Evolutionary conservation across 2,888 invertebrate genomes (phyloP).

Genomic region (Agonopterix arenella): DNA sequence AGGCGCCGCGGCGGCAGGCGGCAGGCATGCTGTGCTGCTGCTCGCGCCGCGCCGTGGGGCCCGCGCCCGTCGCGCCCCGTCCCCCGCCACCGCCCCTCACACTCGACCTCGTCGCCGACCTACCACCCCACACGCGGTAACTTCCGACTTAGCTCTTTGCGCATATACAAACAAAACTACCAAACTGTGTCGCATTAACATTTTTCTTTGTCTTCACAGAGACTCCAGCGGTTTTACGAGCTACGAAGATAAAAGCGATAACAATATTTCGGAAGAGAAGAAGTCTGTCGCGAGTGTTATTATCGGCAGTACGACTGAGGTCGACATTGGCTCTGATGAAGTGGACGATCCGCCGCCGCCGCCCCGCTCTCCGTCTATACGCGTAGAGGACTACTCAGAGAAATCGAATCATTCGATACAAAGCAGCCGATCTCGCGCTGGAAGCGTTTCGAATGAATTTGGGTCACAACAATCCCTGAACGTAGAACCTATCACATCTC

Average conservation of each 20-base stretch:
- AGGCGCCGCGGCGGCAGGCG: conserved; percentile 58
- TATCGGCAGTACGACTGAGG: conserved; percentile 23
- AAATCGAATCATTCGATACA: conserved; percentile 33
- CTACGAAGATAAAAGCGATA: conserved; percentile 26
- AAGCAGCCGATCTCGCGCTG: conserved; percentile 23
- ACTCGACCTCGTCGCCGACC: conserved; percentile 64
- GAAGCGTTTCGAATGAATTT: conserved; percentile 7
- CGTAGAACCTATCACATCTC: conserved; percentile 9
- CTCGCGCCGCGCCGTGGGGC: conserved; percentile 32
- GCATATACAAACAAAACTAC: conserved; percentile 14
- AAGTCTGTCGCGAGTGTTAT: conserved; percentile 19
- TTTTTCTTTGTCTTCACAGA: conserved; percentile 41
- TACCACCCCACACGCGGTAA: conserved; percentile 63
- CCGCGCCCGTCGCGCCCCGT: conserved; percentile 20
- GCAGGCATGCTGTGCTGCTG: conserved; percentile 49
- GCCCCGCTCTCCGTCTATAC: conserved; percentile 53
- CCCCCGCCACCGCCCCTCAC: conserved; percentile 25
- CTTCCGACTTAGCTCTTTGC: conserved; percentile 13
- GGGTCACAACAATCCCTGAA: conserved; percentile 23
- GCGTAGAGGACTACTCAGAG: conserved; percentile 54
- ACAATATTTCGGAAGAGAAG: conserved; percentile 19
- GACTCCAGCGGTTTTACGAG: conserved; percentile 55
- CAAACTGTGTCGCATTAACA: conserved; percentile 7
- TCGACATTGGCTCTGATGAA: conserved; percentile 19
- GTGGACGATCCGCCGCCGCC: conserved; percentile 19